These are phyloP conservation scores for Syritta pipiens DNA, from an alignment of 2,888 invertebrate genomes.

Conservation along the genomic window DNA sequence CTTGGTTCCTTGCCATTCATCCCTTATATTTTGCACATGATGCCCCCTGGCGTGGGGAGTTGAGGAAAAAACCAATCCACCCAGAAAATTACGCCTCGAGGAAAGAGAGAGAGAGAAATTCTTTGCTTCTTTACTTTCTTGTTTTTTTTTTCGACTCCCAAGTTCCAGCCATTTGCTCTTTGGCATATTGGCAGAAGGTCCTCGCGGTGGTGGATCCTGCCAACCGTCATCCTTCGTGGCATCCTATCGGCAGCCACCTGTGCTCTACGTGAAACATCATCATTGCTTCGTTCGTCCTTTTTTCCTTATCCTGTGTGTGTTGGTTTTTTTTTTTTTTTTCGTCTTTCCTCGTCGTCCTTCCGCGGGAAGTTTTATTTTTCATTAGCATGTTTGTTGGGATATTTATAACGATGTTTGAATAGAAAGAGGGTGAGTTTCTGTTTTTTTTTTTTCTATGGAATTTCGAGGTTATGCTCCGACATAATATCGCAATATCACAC, in stretches of 20 bases:
- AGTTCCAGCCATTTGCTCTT: slow-evolving; percentile 48
- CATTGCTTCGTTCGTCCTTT: neutral
- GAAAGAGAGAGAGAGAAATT: neutral
- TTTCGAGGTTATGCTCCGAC: slow-evolving; percentile 51
- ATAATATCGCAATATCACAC: slow-evolving; percentile 60
- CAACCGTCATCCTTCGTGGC: slow-evolving; percentile 10
- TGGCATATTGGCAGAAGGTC: slow-evolving; percentile 63
- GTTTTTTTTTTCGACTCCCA: neutral
- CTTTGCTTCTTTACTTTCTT: neutral
- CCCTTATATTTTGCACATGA: slow-evolving; percentile 42
- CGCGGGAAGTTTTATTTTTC: slow-evolving; percentile 57
- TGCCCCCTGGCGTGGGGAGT: neutral
- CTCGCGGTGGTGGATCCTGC: too few relatives aligned
- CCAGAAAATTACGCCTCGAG: slow-evolving; percentile 64
- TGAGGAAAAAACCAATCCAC: slow-evolving; percentile 52
- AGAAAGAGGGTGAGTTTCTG: neutral
- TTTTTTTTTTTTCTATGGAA: slow-evolving; percentile 26
- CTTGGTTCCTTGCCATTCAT: slow-evolving; percentile 32
- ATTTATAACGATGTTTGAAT: slow-evolving; percentile 55
- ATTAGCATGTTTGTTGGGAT: slow-evolving; percentile 62
- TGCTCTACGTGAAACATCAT: slow-evolving; percentile 36
- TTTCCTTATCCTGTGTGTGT: neutral
- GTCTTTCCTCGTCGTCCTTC: neutral
- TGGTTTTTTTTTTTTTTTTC: neutral
- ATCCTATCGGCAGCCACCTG: slow-evolving; percentile 40